A percentile compares a stretch with the other conserved stretches of the same genome.
These are phyloP conservation scores for Anoplius nigerrimus DNA, from an alignment of 2,888 invertebrate genomes.

Conservation along the genomic window DNA sequence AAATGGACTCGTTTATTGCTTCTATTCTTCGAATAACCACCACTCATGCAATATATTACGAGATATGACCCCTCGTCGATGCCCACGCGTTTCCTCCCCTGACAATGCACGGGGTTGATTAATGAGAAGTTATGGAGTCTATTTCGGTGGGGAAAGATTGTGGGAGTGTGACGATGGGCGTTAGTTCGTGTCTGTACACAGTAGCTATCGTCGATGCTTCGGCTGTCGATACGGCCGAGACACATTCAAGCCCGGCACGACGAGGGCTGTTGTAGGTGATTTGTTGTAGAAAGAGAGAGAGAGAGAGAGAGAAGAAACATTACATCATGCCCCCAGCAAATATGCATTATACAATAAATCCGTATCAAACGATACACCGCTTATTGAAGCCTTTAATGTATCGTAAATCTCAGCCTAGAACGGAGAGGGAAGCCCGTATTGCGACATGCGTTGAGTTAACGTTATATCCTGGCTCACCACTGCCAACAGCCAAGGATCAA, in stretches of 20 bases:
- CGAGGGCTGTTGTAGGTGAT: too few species aligned
- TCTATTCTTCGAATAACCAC: constrained; percentile 19
- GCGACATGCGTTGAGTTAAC: neutral
- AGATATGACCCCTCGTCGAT: neutral
- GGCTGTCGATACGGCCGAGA: too few species aligned
- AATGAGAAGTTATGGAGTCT: constrained; percentile 1
- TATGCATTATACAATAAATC: constrained; percentile 26
- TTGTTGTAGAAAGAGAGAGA: too few species aligned
- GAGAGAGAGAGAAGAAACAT: too few species aligned
- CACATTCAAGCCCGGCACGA: too few species aligned
- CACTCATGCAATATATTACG: constrained; percentile 14
- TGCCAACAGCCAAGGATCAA: too few species aligned
- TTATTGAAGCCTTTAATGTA: constrained; percentile 41
- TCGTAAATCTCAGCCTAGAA: constrained; percentile 29
- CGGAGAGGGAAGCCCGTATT: constrained; percentile 34
- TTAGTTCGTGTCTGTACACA: too few species aligned
- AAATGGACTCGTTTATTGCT: constrained; percentile 32
- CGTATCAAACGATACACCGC: constrained; percentile 36
- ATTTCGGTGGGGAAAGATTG: neutral
- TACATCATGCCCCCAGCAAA: too few species aligned
- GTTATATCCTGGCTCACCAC: too few species aligned
- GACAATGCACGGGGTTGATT: neutral
- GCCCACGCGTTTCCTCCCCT: neutral
- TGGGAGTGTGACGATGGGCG: too few species aligned
- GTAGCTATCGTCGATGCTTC: too few species aligned